phyloP scores from a whole-genome alignment of 2,113 vertebrate genomes.

The Neopipo cinnamomea region DNA sequence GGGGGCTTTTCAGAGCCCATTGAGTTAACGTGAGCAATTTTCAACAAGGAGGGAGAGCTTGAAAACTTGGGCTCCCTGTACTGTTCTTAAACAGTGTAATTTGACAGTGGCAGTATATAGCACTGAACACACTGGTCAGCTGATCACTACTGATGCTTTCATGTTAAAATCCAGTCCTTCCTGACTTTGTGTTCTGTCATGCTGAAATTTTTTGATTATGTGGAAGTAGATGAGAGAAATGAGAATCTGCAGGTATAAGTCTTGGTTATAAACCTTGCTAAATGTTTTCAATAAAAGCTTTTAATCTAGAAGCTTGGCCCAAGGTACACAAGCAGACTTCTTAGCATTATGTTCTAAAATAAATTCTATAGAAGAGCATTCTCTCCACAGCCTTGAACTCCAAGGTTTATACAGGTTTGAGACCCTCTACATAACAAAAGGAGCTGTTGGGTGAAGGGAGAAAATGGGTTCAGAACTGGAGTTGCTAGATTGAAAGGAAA shows the following conservation, averaged over 20 bases:
- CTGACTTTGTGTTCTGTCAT: not conserved
- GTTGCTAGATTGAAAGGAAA: not conserved
- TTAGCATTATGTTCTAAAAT: not conserved
- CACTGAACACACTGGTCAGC: not conserved
- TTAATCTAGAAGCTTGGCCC: not conserved
- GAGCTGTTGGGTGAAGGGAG: not conserved
- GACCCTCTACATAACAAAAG: not conserved
- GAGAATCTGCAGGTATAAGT: not conserved
- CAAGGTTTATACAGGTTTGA: not conserved
- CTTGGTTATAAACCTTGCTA: not conserved
- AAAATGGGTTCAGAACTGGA: not conserved
- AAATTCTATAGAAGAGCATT: not conserved
- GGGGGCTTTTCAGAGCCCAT: not conserved
- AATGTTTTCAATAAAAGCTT: not conserved
- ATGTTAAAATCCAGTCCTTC: not conserved
- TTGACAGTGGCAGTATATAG: not conserved
- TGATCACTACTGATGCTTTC: not conserved
- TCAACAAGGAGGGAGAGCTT: not conserved
- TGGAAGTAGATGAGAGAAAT: not conserved
- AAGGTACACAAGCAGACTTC: not conserved
- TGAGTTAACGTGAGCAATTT: not conserved
- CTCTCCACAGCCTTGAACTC: not conserved
- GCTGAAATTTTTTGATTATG: not conserved
- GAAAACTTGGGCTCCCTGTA: not conserved
- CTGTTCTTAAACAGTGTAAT: not conserved